Evolutionary conservation across 2,113 vertebrate species (phyloP), one percentile per base, ranked within the genome.

Genomic region (Sinocyclocheilus anshuiensis): DNA sequence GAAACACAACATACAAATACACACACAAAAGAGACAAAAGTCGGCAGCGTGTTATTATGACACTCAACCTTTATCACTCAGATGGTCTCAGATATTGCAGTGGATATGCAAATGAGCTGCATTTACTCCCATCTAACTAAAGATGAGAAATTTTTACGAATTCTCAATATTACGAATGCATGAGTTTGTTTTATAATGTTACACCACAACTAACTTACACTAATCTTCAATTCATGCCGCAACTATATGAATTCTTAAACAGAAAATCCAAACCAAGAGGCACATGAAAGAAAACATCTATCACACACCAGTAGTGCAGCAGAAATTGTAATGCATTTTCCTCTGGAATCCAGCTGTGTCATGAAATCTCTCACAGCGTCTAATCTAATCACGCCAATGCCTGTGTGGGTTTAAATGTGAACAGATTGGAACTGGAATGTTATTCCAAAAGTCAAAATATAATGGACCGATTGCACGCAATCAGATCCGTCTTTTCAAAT

Each of bases 1-100:
- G 83, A 94, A 93, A 93, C 77, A 87, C 76, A 79, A n/a, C 20
- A 75, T 18, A 55, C 75, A 82, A 42, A 53, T 1, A 53, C 50
- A 53, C 50, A 53, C 50, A 53, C 13, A 67, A 26, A 29, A 13
- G 20, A 75, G 20, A 75, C 26, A 36, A 1, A 8, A 36, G 16
- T 71, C 18, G 4, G 67, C n/a, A 53, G n/a, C 11, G 4, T 45
- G 12, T 20, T 16, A 42, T 45, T 50, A 50, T 50, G 45, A 53
- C 48, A 29, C 22, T 13, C n/a, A 10, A 1, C 0, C 12, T 53
- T 4, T 2, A 50, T 57, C 18, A 36, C 16, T 39, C 16, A 55
- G 18, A 80, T 55, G 50, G 76, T 33, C 50, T 12, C 50, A 22
- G 50, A 36, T 11, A 29, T 78, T 10, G 16, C 18, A 29, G 16